phyloP scores from a whole-genome alignment of 2,113 vertebrate species.

The Marmota monax region DNA sequence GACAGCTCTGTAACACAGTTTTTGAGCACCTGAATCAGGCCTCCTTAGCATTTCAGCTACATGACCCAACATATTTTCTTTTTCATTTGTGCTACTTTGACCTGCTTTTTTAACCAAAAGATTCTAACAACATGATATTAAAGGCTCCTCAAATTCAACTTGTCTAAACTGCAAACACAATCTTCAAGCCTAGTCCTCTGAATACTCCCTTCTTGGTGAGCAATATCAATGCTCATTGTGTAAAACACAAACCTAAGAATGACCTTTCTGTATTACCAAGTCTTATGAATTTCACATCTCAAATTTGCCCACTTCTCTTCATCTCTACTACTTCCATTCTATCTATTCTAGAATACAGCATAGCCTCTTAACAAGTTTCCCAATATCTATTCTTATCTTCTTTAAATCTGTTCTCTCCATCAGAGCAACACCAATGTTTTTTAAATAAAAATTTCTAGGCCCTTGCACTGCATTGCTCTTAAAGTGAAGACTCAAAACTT shows the following conservation, averaged over 20 bases:
- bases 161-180: neutral
- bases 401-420: neutral
- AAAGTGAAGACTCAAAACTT: neutral
- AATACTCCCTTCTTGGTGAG: neutral
- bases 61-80: neutral
- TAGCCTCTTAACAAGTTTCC: neutral
- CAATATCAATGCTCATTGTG: neutral
- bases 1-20: neutral
- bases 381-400: neutral
- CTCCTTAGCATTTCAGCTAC: neutral
- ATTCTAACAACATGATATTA: neutral
- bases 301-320: neutral
- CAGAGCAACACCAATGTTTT: neutral
- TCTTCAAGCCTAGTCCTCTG: conserved; percentile 14
- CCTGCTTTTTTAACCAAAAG: neutral
- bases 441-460: neutral
- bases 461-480: neutral
- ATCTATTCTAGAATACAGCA: neutral
- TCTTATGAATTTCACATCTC: neutral
- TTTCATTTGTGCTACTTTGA: neutral
- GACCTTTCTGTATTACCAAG: neutral
- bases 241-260: neutral
- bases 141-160: conserved; percentile 11
- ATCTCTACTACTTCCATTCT: neutral
- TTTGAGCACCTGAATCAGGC: neutral